Conservation (phyloP, 2,113 vertebrate species). For the Leptosomus discolor region DNA sequence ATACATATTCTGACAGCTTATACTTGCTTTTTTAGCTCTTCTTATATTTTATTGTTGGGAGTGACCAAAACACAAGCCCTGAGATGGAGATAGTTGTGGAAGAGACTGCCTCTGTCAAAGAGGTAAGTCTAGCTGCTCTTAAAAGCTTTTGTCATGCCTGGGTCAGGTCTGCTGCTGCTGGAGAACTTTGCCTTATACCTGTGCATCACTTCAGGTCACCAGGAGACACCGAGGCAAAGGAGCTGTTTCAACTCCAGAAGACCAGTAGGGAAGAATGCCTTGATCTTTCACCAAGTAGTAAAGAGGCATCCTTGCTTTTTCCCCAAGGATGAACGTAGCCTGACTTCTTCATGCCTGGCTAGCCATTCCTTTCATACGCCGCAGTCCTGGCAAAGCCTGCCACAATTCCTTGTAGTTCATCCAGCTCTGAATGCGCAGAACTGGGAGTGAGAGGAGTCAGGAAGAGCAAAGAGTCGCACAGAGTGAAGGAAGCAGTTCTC, state of each 20-base stretch:
- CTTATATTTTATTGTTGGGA: constrained; percentile 82
- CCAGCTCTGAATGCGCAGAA: not conserved
- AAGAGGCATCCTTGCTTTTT: not conserved
- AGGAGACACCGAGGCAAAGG: not conserved
- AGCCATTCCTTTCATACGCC: not conserved
- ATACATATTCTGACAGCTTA: not conserved
- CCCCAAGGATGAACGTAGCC: not conserved
- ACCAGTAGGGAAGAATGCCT: not conserved
- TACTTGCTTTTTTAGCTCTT: constrained; percentile 78
- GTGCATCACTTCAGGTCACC: not conserved
- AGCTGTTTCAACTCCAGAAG: not conserved
- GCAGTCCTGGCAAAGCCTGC: not conserved
- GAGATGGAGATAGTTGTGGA: constrained; percentile 89
- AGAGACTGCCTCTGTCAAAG: constrained; percentile 79
- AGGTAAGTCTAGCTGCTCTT: constrained; percentile 69
- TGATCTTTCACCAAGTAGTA: not conserved
- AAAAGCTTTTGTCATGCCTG: not conserved
- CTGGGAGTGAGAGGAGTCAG: not conserved
- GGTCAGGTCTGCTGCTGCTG: not conserved
- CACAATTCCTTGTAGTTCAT: not conserved
- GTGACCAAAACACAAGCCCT: constrained; percentile 67
- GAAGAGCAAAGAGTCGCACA: not conserved
- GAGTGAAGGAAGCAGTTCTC: not conserved
- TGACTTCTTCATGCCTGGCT: accelerated
- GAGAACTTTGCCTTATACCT: not conserved